A percentile compares a stretch with the other conserved stretches of the same genome.
Evolutionary conservation across 2,113 vertebrate species (phyloP).

Genomic region (Marcusenius ussheri): DNA sequence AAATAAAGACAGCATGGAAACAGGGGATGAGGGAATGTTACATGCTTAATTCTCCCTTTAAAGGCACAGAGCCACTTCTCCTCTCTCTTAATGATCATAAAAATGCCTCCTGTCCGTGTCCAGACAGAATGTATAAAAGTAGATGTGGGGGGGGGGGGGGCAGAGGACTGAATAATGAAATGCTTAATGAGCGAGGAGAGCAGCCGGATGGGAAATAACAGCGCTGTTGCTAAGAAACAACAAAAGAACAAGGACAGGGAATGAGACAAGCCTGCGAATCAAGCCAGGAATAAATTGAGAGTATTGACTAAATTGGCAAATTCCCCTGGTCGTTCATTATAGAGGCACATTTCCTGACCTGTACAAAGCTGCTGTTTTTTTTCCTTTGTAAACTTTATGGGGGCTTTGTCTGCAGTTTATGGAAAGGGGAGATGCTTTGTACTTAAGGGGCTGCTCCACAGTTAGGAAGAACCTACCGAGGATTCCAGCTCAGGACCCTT

Average conservation of each 20-base stretch:
- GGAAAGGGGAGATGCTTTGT: background rate
- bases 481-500: background rate
- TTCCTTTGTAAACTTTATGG: background rate
- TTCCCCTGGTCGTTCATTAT: background rate
- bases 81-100: background rate
- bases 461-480: background rate
- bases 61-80: background rate
- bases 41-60: background rate
- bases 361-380: background rate
- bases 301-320: conserved; percentile 3
- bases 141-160: background rate
- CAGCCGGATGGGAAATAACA: conserved; percentile 3
- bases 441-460: background rate
- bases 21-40: too few relatives aligned
- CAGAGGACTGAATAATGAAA: conserved; percentile 3
- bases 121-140: conserved; percentile 9
- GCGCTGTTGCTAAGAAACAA: conserved; percentile 2
- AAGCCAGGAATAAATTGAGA: background rate
- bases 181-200: background rate
- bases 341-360: background rate
- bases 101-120: background rate
- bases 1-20: background rate
- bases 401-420: background rate
- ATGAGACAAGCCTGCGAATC: background rate
- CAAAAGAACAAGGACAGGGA: background rate